Base-by-base conservation (phyloP, 2,888 invertebrate genomes). In the Rhamphomyia laevipes region DNA sequence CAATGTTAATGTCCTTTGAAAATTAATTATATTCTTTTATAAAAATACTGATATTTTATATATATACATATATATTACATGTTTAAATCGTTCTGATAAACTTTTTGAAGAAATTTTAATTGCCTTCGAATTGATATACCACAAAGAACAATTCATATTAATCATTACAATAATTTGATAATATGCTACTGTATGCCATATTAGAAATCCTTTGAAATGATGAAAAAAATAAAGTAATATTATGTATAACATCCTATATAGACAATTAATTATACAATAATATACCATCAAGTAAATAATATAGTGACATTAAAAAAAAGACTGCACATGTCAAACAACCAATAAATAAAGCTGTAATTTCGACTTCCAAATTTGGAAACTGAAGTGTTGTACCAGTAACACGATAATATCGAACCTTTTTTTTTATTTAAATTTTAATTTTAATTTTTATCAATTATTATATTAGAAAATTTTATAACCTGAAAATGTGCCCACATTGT, bases 401-500 rank as follows among this genome's bases (percentile, higher is more conserved):
- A 13, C 74, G 68, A 60, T 74, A 77, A 60, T 76, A 77, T 49
- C 76, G 63, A 2, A 77, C 74, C 77, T 77, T 42, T n/a, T 10
- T 10, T 16, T 4, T 38, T 10, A 15, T 15, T 35, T 3, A 15
- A 15, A n/a, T 15, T 47, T 43, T 10, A 43, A 23, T 33, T 47
- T 17, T 33, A 21, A 45, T 30, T 30, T 15, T 13, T 13, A 4
- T 13, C 13, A 35, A 13, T 5, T n/a, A 4, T 30, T 38, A 38
- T 13, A 18, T 11, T 21, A 33, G 7, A 17, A 13, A 4, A n/a
- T 11, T 30, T 13, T 43, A 23, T 71, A 58, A 81, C 75, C 68
- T 82, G 82, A 65, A 80, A 82, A 55, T 73, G 74, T 21, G 76
- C 79, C 81, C 81, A 82, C 59, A 74, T 78, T 42, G 80, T 81